Conservation (phyloP, 2,888 invertebrate genomes). For the Muschampia plurimacula region DNA sequence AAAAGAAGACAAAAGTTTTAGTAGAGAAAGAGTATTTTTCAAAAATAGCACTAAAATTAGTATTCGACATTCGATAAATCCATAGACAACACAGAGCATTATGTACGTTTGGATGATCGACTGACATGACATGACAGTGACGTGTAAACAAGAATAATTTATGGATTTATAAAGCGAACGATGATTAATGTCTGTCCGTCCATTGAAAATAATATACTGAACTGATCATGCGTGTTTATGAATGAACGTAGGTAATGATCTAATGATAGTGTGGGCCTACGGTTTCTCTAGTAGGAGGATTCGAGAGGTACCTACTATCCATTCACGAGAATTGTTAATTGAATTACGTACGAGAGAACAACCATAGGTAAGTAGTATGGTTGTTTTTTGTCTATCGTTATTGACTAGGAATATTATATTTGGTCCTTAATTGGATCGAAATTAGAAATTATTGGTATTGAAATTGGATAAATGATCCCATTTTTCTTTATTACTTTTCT, state of each 20-base stretch:
- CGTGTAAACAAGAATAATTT: slow-evolving; percentile 73
- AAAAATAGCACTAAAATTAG: slow-evolving; percentile 1
- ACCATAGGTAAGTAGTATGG: too few species aligned
- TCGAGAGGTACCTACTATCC: not conserved
- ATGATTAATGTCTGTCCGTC: slow-evolving; percentile 67
- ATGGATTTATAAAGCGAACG: slow-evolving; percentile 72
- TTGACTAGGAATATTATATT: not conserved
- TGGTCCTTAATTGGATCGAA: not conserved
- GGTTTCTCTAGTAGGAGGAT: slow-evolving; percentile 20
- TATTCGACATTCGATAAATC: slow-evolving; percentile 39
- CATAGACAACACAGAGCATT: slow-evolving; percentile 7
- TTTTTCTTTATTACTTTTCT: too few species aligned
- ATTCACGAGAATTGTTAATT: slow-evolving; percentile 1
- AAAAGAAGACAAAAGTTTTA: too few species aligned
- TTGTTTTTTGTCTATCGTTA: too few species aligned
- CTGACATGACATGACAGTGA: slow-evolving; percentile 49
- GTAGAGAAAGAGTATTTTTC: not conserved
- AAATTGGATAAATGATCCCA: too few species aligned
- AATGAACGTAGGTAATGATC: slow-evolving; percentile 56
- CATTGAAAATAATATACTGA: slow-evolving; percentile 48
- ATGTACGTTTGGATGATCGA: slow-evolving; percentile 39
- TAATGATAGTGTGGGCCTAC: slow-evolving; percentile 28
- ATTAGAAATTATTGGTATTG: too few species aligned
- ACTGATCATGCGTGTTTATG: slow-evolving; percentile 51
- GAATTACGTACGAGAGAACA: not conserved